Evolutionary conservation across 1,140 invertebrate genomes (phyloP).

Genomic region (Diabrotica virgifera): DNA sequence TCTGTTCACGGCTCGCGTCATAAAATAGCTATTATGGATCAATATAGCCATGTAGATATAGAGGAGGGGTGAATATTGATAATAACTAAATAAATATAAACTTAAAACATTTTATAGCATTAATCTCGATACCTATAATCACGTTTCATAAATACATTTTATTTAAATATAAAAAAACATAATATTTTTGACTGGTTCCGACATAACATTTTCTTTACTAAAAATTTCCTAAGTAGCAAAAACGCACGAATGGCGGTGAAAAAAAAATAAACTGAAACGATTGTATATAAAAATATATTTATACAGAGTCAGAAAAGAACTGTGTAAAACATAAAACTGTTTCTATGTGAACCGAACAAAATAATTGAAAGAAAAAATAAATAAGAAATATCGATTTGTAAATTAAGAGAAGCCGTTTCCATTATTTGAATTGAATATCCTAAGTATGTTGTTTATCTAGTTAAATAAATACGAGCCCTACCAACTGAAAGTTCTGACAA

Average conservation of each 20-base stretch:
- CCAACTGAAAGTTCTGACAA: no score
- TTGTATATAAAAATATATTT: conserved; percentile 23
- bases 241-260: background rate
- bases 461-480: background rate
- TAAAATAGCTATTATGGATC: background rate
- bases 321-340: conserved; percentile 20
- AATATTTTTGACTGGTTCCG: conserved; percentile 11
- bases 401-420: conserved; percentile 18
- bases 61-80: background rate
- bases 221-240: background rate
- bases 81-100: background rate
- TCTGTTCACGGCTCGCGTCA: background rate
- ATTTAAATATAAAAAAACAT: background rate
- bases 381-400: conserved; percentile 5
- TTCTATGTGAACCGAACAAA: conserved; percentile 15
- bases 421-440: conserved; percentile 14
- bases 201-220: background rate
- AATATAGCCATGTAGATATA: background rate
- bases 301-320: conserved; percentile 19
- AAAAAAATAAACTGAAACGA: conserved; percentile 9
- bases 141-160: background rate
- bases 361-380: background rate
- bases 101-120: background rate
- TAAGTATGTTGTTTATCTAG: background rate
- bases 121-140: background rate